Evolutionary conservation across 2,797 vertebrate genomes (phyloP).

Genomic region (Leptoclinus maculatus): DNA sequence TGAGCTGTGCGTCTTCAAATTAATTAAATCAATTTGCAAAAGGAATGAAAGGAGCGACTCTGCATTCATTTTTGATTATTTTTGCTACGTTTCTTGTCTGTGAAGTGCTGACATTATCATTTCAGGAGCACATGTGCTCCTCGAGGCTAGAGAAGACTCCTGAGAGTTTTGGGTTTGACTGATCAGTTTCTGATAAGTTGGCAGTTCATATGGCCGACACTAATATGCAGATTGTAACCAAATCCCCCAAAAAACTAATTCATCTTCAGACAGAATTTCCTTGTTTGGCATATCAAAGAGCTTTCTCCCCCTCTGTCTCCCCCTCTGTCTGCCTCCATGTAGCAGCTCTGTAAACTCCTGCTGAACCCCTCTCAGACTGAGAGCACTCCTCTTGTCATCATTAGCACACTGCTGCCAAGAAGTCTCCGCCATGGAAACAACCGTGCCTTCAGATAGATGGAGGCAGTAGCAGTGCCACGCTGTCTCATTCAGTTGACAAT

Average conservation of each 20-base stretch:
- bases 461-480: conserved; percentile 52
- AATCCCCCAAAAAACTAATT: conserved; percentile 11
- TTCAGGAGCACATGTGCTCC: conserved; percentile 8
- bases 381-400: conserved; percentile 62
- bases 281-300: conserved; percentile 41
- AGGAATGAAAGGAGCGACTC: conserved; percentile 29
- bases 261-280: conserved; percentile 13
- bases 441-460: conserved; percentile 56
- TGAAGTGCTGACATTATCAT: conserved; percentile 30
- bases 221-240: conserved; percentile 22
- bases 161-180: conserved; percentile 6
- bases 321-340: neutral
- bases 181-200: conserved; percentile 14
- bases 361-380: conserved; percentile 75
- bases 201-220: conserved; percentile 7
- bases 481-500: conserved; percentile 57
- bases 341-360: conserved; percentile 74
- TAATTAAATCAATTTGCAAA: conserved; percentile 20
- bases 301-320: neutral
- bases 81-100: conserved; percentile 7
- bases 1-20: conserved; percentile 8
- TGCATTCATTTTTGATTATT: conserved; percentile 37
- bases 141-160: conserved; percentile 13
- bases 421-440: conserved; percentile 74
- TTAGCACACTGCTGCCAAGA: conserved; percentile 71